Conservation (phyloP, 1,140 invertebrate species). For the Phenacoccus solenopsis region DNA sequence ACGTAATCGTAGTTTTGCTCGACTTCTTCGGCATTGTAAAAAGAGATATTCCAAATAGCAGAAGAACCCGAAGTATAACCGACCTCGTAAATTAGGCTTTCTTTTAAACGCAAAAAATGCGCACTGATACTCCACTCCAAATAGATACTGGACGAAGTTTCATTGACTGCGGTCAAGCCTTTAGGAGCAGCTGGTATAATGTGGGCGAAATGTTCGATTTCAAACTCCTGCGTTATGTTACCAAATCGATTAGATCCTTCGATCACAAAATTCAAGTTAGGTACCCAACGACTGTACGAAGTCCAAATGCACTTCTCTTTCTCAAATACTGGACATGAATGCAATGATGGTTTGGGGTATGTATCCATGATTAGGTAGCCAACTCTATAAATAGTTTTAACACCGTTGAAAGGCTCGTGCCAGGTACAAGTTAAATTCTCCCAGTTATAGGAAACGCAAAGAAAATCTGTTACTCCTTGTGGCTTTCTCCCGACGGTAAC, state of each 20-base stretch:
- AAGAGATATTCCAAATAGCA: constrained; percentile 35
- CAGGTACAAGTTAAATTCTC: constrained; percentile 51
- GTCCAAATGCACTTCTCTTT: background rate
- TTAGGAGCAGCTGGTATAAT: constrained; percentile 31
- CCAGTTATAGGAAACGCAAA: constrained; percentile 51
- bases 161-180: constrained; percentile 40
- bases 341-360: background rate
- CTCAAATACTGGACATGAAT: background rate
- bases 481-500: constrained; percentile 41
- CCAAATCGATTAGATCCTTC: constrained; percentile 42
- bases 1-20: background rate
- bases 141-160: constrained; percentile 41
- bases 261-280: background rate
- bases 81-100: constrained; percentile 44
- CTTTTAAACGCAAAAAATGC: constrained; percentile 41
- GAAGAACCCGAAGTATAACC: constrained; percentile 24
- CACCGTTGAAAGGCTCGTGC: constrained; percentile 38
- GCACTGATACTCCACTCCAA: constrained; percentile 48
- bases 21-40: constrained; percentile 31
- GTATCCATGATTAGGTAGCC: background rate
- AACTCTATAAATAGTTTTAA: constrained; percentile 39
- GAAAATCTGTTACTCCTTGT: constrained; percentile 43
- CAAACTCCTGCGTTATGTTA: constrained; percentile 35
- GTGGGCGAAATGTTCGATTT: constrained; percentile 46
- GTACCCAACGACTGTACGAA: background rate